These are phyloP conservation scores for Thaleichthys pacificus DNA, from an alignment of 2,797 vertebrate genomes.

Conservation along the genomic window DNA sequence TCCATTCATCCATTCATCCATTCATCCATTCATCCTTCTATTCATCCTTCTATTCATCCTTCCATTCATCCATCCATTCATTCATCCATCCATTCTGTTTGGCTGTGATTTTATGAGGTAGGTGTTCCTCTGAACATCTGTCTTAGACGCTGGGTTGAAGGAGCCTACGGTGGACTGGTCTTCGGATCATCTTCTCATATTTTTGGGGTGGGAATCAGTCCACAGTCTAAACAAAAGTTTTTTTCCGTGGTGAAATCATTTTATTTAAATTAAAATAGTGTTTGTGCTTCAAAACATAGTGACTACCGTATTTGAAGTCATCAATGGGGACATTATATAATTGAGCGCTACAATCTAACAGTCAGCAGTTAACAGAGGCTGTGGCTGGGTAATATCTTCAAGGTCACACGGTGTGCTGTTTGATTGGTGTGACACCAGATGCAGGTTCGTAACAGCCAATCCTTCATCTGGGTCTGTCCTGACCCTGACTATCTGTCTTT, in stretches of 20 bases:
- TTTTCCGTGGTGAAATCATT: background rate
- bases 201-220: no score
- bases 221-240: background rate
- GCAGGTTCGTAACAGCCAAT: slow-evolving; percentile 8
- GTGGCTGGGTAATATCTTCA: background rate
- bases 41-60: no score
- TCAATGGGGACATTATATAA: background rate
- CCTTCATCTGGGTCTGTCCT: background rate
- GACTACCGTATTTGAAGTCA: background rate
- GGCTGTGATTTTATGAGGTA: no score
- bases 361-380: background rate
- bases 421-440: background rate
- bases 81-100: no score
- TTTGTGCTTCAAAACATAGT: background rate
- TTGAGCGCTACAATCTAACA: background rate
- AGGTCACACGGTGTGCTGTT: background rate
- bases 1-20: no score
- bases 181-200: no score
- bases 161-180: no score
- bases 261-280: background rate
- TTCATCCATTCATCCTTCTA: no score
- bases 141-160: no score
- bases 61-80: no score
- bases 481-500: background rate
- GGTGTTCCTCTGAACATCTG: no score